Base-by-base conservation (phyloP, 2,888 invertebrate species). In the Zele albiditarsus region DNA sequence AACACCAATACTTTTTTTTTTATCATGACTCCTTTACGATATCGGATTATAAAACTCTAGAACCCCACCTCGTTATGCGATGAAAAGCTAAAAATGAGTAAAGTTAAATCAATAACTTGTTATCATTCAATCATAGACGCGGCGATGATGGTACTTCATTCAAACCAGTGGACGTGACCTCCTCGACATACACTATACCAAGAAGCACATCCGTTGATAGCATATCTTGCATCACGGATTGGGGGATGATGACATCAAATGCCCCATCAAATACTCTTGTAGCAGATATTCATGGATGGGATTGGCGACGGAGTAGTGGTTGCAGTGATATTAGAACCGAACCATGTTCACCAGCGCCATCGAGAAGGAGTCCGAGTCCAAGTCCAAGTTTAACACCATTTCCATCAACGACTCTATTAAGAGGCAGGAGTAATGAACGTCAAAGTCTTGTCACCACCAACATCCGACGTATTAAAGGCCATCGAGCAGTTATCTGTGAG, bases 131-230 rank as follows among this genome's bases (percentile, higher is more conserved):
- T 53, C 2, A 10, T 10, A 63, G 63, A 63, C 63, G 63, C 8
- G 63, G 63, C 20, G 63, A 63, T 38, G 63, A 63, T 23, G 31
- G 33, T 16, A 27, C 60, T 16, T 33, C 28, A 38, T 31, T 38
- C 23, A 63, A 38, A 20, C 33, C 28, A 33, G 20, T 20, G 12
- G 63, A 63, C 31, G 20, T 38, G 23, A 38, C 38, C 28, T 33
- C 33, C n/a, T 33, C 63, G 10, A 33, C 23, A 46, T 67, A 27
- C 57, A 66, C 33, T 14, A 65, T 88, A 28, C 94, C 94, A 5
- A 92, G 95, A 3, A 95, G 95, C 76, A 93, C 94, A 79, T 95
- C 95, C 89, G 95, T 95, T 86, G 95, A 95, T 90, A 89, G 89
- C 80, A 79, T 88, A 38, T 85, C 87, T 42, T 65, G 57, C 23